Conservation (phyloP, 37 sponge, comb jelly and placozoan genomes). For the Chondrilla cf. caribensis region DNA sequence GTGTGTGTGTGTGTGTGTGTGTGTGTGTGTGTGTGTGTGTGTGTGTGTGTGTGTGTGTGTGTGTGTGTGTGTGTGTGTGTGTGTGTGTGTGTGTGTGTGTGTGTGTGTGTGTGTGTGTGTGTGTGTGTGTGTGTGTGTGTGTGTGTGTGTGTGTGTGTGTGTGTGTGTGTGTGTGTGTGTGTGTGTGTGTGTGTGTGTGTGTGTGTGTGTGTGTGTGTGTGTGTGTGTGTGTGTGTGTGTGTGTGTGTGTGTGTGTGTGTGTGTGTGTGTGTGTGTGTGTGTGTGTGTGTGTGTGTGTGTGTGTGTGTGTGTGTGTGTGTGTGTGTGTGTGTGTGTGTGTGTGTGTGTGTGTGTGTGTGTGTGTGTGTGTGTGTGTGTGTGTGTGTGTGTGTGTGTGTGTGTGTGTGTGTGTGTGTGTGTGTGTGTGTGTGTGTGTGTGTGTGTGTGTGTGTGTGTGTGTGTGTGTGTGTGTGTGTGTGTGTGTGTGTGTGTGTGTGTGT, state of each 20-base stretch:
- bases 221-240: background rate
- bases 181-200: background rate
- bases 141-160: too few species aligned
- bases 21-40: slow-evolving; percentile 10
- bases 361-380: slow-evolving; percentile 7
- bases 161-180: too few species aligned
- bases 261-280: slow-evolving; percentile 22
- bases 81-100: slow-evolving; percentile 22
- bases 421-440: slow-evolving; percentile 22
- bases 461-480: slow-evolving; percentile 19
- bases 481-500: slow-evolving; percentile 22
- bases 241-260: slow-evolving; percentile 17
- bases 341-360: slow-evolving; percentile 11
- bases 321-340: slow-evolving; percentile 6
- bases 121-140: slow-evolving; percentile 3
- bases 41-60: slow-evolving; percentile 22
- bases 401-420: slow-evolving; percentile 22
- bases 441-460: slow-evolving; percentile 13
- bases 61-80: slow-evolving; percentile 22
- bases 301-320: slow-evolving; percentile 4
- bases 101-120: slow-evolving; percentile 13
- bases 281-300: slow-evolving; percentile 22
- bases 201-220: background rate
- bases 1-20: slow-evolving; percentile 22
- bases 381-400: slow-evolving; percentile 22